Conservation (phyloP, 23 tunicate species). For the Phallusia fumigata region DNA sequence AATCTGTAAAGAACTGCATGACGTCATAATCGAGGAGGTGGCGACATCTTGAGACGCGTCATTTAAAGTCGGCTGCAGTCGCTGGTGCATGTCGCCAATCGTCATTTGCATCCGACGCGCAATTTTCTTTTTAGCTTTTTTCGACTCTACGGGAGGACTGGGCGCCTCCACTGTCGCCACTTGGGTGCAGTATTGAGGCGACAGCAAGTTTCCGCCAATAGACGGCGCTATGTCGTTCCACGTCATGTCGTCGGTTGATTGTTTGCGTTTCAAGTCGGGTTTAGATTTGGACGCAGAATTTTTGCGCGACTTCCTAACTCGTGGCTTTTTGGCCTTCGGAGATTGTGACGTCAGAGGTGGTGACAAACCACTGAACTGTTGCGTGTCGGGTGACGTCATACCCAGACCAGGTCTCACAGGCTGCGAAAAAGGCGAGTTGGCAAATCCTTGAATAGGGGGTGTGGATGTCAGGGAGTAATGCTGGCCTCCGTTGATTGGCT, state of each 20-base stretch:
- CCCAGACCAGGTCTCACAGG: background rate
- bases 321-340: slow-evolving; percentile 1
- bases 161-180: background rate
- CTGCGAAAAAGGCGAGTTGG: background rate
- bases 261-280: background rate
- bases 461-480: slow-evolving; percentile 3
- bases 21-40: slow-evolving; percentile 1
- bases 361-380: background rate
- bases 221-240: slow-evolving; percentile 18
- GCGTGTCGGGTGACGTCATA: background rate
- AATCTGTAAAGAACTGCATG: slow-evolving; percentile 2
- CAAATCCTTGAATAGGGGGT: background rate
- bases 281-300: background rate
- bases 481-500: background rate
- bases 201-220: background rate
- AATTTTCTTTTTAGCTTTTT: background rate
- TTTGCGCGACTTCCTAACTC: background rate
- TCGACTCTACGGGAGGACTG: background rate
- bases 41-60: slow-evolving; percentile 10
- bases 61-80: slow-evolving; percentile 38
- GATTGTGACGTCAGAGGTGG: slow-evolving; percentile 3
- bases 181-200: background rate
- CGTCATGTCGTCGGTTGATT: slow-evolving; percentile 11
- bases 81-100: slow-evolving; percentile 44
- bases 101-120: slow-evolving; percentile 39